Evolutionary conservation across 35 echinoderm and acorn worm species (phyloP), one percentile per base, ranked within the genome.

Genomic region (Lytechinus pictus): DNA sequence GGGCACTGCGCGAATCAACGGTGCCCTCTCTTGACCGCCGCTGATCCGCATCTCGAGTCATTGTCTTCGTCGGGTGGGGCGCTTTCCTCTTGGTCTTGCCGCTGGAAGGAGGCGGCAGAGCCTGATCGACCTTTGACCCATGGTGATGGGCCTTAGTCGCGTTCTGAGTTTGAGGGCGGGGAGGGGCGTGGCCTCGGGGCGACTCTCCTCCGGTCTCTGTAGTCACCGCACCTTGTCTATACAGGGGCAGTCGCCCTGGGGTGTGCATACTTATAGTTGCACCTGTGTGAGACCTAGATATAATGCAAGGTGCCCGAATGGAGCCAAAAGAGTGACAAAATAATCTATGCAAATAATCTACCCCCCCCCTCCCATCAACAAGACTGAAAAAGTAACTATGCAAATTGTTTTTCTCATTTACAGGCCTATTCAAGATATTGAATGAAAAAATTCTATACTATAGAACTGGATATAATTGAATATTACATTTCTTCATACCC

Each of bases 201-300:
- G 88, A 44, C 88, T 13, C 88, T 54, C 28, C 52, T 21, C 29
- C 29, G 16, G 28, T 90, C 88, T 90, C 88, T 21, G 88, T 21
- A 21, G 29, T 44, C 27, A 90, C 88, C 88, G 28, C 52, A 19
- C 52, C 29, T 54, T 90, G 88, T 12, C 88, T 19, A 52, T 54
- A 52, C 28, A 90, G 29, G 88, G 88, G 29, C 88, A 90, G 88
- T 52, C 88, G 88, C 16, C 52, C 88, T 52, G 52, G 29, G 28
- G 29, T 44, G 29, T 90, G 88, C 88, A 54, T 51, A 12, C 88
- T 90, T 28, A 44, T 90, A 19, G 88, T 52, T 16, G 52, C 88
- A 90, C 88, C 88, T 6, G 88, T 14, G 16, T 90, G 88, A 33
- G 88, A 90, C 88, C 88, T 90, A 44, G 28, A 90, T 79, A 7